Conservation (phyloP, 2,888 invertebrate species). For the Drosophila mayaguana region DNA sequence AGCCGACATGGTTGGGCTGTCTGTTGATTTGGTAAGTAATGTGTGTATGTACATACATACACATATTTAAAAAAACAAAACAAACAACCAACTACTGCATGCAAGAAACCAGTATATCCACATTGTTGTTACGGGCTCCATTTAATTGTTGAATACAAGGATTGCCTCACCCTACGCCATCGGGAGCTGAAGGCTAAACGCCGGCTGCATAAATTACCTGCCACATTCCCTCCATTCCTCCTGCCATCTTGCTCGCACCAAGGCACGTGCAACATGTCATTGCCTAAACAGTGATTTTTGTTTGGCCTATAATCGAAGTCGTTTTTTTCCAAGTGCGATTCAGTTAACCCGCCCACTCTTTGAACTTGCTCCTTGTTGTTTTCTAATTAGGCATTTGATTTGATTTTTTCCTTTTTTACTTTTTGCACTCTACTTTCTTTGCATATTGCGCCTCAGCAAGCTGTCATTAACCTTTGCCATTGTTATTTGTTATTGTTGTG, state of each 20-base stretch:
- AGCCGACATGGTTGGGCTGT: constrained; percentile 89
- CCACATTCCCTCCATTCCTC: constrained; percentile 14
- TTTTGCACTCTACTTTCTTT: constrained; percentile 40
- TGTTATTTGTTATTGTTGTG: constrained; percentile 29
- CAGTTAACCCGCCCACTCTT: constrained; percentile 5
- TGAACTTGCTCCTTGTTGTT: neutral
- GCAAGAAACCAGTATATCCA: constrained; percentile 17
- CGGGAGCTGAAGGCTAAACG: constrained; percentile 48
- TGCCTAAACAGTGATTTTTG: constrained; percentile 5
- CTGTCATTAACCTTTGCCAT: constrained; percentile 51
- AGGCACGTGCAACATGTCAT: constrained; percentile 29
- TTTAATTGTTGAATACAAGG: constrained; percentile 8
- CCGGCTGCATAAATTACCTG: constrained; percentile 51
- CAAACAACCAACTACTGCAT: neutral
- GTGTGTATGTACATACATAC: neutral
- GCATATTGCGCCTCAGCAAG: constrained; percentile 31
- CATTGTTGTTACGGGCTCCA: constrained; percentile 12
- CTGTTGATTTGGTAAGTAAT: constrained; percentile 91
- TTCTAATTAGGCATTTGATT: constrained; percentile 43
- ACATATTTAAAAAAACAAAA: neutral
- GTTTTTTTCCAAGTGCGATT: constrained; percentile 1
- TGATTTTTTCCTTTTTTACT: constrained; percentile 35
- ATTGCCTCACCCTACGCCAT: constrained; percentile 15
- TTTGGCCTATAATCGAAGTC: constrained; percentile 1
- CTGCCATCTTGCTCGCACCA: neutral